A percentile compares a stretch with the other conserved stretches of the same genome.
phyloP scores from a whole-genome alignment of 2,113 vertebrate genomes.

The Conger conger region DNA sequence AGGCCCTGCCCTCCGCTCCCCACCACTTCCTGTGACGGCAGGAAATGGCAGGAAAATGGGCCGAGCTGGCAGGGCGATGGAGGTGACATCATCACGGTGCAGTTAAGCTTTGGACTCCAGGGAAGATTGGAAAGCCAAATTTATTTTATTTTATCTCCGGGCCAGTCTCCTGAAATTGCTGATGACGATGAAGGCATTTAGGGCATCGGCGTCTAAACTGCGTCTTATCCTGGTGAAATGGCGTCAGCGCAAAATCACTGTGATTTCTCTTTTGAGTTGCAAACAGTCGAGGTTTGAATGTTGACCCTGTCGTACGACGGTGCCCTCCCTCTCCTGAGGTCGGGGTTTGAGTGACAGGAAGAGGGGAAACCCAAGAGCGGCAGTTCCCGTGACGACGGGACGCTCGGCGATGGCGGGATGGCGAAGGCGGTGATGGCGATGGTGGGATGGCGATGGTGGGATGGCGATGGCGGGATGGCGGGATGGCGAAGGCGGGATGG shows the following conservation, averaged over 20 bases:
- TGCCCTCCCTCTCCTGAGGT: background rate
- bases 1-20: slow-evolving; percentile 60
- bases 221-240: background rate
- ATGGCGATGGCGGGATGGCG: no score
- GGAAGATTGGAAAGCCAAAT: no score
- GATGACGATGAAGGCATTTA: background rate
- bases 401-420: no score
- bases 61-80: background rate
- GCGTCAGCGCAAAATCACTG: background rate
- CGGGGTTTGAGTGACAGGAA: background rate
- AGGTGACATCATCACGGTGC: slow-evolving; percentile 22
- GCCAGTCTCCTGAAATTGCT: slow-evolving; percentile 6
- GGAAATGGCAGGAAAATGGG: slow-evolving; percentile 7
- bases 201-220: background rate
- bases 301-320: background rate
- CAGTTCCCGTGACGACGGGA: no score
- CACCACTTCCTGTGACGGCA: slow-evolving; percentile 72
- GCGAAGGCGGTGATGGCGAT: no score
- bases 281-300: no score
- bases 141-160: no score
- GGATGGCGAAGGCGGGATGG: no score
- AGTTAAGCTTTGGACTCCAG: background rate
- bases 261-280: background rate
- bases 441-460: no score
- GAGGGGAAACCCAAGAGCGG: no score